Evolutionary conservation across 2,797 vertebrate species (phyloP), one percentile per base, ranked within the genome.

Genomic region (Vireo griseus): DNA sequence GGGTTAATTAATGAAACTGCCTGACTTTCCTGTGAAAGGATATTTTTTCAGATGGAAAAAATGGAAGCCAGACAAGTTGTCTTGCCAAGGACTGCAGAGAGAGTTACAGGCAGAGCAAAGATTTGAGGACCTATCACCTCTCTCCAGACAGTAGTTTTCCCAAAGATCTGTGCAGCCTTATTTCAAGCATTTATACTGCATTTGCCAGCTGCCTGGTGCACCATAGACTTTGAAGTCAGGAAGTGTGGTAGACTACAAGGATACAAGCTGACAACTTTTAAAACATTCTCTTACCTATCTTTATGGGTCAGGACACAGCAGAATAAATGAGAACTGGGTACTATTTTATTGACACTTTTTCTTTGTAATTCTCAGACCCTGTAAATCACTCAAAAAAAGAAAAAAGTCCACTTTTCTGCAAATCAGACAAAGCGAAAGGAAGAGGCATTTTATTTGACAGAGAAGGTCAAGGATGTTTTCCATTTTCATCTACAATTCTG

Each of bases 401-500:
- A 28, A 40, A 68, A 39, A 62, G 24, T 28, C 24, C 25, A 77
- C 5, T 35, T 94, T 92, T 94, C 72, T 93, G 40, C 42, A 65
- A 71, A 81, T 58, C 59, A 83, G 66, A 92, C 39, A 90, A 88
- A 78, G 44, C 68, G 55, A 93, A 80, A 85, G 16, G 28, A 16
- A 75, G 37, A 92, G 86, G 18, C 48, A 66, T 79, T 97, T 94
- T 91, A 79, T 93, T 90, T 94, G 91, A 90, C 66, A 92, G 72
- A 84, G 47, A 93, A 96, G 88, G 94, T 96, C 91, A 96, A 90
- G 72, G 71, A 94, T 84, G 55, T 75, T 95, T 96, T 94, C 73
- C 52, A 42, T 58, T 92, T 95, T 93, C 87, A 83, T 93, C 86
- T 94, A 57, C 68, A 71, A 28, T 86, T 84, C 73, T 92, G 81